A percentile compares a stretch with the other conserved stretches of the same genome.
Evolutionary conservation across 2,888 invertebrate species (phyloP).

Genomic region (Drosophila demipolita): DNA sequence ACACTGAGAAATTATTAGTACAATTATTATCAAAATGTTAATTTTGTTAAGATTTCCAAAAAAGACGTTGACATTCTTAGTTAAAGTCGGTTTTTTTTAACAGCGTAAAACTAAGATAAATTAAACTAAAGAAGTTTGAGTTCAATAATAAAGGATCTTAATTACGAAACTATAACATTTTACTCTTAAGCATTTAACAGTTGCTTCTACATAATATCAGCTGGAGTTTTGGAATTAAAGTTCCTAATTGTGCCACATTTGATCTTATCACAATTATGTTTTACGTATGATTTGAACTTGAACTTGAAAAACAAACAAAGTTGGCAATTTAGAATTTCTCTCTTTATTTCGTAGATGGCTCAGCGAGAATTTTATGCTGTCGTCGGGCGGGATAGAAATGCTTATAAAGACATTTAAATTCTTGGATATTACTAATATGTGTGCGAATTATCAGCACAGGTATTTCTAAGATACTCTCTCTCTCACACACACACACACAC

Average conservation of each 20-base stretch:
- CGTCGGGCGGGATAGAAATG: conserved; percentile 13
- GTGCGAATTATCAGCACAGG: conserved; percentile 37
- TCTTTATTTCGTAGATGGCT: not conserved
- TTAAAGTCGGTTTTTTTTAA: not conserved
- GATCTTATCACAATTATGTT: not conserved
- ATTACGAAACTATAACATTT: not conserved
- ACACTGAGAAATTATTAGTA: not conserved
- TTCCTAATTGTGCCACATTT: not conserved
- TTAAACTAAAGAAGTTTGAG: not conserved
- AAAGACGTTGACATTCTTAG: not conserved
- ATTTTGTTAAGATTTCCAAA: not conserved
- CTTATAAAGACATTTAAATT: conserved; percentile 20
- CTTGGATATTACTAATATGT: conserved; percentile 29
- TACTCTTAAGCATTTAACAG: not conserved
- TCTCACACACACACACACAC: not conserved
- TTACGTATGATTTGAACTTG: not conserved
- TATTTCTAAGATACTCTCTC: conserved; percentile 36
- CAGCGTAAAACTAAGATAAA: not conserved
- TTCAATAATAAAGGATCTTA: not conserved
- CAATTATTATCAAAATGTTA: not conserved
- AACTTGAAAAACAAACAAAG: not conserved
- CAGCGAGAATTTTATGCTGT: not conserved
- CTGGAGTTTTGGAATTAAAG: not conserved
- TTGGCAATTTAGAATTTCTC: not conserved
- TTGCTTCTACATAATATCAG: not conserved